Conservation (phyloP, 2,797 vertebrate species). For the Poecile montanus region DNA sequence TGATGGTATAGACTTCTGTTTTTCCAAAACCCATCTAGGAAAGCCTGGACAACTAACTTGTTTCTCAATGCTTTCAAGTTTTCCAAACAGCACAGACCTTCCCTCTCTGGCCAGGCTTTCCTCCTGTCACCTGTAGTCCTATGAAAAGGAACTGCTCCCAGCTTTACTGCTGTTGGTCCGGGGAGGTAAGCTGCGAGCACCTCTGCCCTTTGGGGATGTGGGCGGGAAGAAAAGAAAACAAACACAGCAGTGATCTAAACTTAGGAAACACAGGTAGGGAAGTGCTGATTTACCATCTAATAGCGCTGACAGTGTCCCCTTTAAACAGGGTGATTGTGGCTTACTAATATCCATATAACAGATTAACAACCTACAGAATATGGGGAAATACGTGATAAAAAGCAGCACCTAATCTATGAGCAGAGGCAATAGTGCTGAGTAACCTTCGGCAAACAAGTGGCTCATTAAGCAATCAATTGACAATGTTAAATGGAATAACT, state of each 20-base stretch:
- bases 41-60: neutral
- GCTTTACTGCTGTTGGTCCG: neutral
- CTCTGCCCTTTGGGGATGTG: neutral
- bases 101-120: neutral
- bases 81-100: neutral
- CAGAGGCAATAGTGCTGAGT: slow-evolving; percentile 2
- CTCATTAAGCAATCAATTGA: slow-evolving; percentile 50
- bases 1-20: neutral
- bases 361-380: neutral
- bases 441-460: slow-evolving; percentile 41
- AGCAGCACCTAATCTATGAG: neutral
- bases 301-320: neutral
- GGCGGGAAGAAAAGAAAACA: neutral
- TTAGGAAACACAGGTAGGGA: neutral
- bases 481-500: slow-evolving; percentile 21
- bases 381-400: neutral
- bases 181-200: neutral
- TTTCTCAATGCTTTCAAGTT: neutral
- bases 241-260: neutral
- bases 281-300: neutral
- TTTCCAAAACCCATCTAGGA: neutral
- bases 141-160: neutral
- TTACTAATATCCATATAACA: neutral
- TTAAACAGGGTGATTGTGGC: neutral
- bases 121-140: neutral